These are phyloP conservation scores for Lophius piscatorius DNA, from an alignment of 2,113 vertebrate genomes.

Conservation along the genomic window DNA sequence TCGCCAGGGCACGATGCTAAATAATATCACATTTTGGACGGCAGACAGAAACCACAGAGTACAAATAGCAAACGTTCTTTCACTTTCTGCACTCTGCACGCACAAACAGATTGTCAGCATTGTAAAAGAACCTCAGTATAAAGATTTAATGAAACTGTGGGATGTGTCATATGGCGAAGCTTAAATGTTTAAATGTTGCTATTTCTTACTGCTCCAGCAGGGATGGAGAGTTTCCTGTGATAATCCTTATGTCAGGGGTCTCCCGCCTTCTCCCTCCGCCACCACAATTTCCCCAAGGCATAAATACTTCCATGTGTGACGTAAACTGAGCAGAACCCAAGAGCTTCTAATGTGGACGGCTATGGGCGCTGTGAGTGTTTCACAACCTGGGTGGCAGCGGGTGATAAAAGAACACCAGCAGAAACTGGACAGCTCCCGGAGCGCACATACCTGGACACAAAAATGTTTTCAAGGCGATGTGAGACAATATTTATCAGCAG, in stretches of 20 bases:
- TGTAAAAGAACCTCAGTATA: slow-evolving; percentile 44
- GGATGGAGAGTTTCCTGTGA: slow-evolving; percentile 45
- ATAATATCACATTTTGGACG: slow-evolving; percentile 25
- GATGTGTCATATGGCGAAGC: slow-evolving; percentile 49
- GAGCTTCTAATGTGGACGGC: slow-evolving; percentile 18
- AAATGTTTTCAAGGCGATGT: too few relatives aligned
- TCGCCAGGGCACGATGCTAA: slow-evolving; percentile 25
- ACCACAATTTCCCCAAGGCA: slow-evolving; percentile 42
- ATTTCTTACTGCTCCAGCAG: slow-evolving; percentile 49
- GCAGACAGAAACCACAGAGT: slow-evolving; percentile 16
- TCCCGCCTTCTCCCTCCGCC: slow-evolving; percentile 30
- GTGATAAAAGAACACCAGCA: neutral
- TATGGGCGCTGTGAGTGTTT: slow-evolving; percentile 5
- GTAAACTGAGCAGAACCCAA: slow-evolving; percentile 50
- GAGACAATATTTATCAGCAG: too few relatives aligned
- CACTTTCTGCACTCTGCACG: neutral
- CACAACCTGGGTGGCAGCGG: slow-evolving; percentile 4
- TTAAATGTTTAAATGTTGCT: slow-evolving; percentile 74
- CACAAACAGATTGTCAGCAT: slow-evolving; percentile 29
- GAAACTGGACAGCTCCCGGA: too few relatives aligned
- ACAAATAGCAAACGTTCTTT: slow-evolving; percentile 17
- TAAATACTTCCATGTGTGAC: slow-evolving; percentile 40
- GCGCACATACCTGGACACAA: too few relatives aligned
- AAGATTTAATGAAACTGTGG: slow-evolving; percentile 71
- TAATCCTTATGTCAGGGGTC: slow-evolving; percentile 46